Base-by-base conservation (phyloP, 2,888 invertebrate species). In the Brachylomia viminalis region DNA sequence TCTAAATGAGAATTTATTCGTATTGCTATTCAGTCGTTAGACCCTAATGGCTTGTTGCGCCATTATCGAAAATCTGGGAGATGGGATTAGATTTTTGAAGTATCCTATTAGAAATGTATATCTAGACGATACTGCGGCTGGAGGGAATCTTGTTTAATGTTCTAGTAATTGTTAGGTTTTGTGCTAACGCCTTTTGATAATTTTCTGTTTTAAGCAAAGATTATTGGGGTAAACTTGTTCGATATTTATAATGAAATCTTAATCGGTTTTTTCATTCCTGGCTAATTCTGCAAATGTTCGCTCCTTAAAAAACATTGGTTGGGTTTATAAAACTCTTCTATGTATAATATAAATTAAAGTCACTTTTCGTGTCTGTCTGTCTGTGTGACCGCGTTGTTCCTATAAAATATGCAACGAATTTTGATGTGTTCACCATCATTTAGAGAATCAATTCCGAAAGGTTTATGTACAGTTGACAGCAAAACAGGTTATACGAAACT, bases 1-100 rank as follows among this genome's bases (percentile, higher is more conserved):
- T 69, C 52, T 49, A 74, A 86, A 86, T 84, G 52, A 82, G 74
- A 80, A 86, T 82, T 86, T 84, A 80, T 83, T 69, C 47, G 56
- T 83, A 76, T 81, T 77, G 68, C 72, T 79, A 77, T 76, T 75
- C 69, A 67, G 79, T 76, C 71, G 71, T 73, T 68, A 79, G 69
- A 65, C 80, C 56, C 23, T 77, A 78, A 73, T 47, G 61, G 38
- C 68, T 61, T 64, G 72, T 72, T 75, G 73, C 74, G 58, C 56
- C 67, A 77, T 76, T 77, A 70, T 71, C 69, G 73, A 80, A 83
- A 80, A 76, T 79, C 72, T 69, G 68, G 72, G 68, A 82, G 83
- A 79, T 82, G 71, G 61, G 61, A 82, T 82, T 75, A 83, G 80
- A 72, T 82, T 73, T 83, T 83, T 80, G 75, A 71, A 83, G 69